Evolutionary conservation across 1,140 invertebrate genomes (phyloP).

Genomic region (Colletes latitarsis): DNA sequence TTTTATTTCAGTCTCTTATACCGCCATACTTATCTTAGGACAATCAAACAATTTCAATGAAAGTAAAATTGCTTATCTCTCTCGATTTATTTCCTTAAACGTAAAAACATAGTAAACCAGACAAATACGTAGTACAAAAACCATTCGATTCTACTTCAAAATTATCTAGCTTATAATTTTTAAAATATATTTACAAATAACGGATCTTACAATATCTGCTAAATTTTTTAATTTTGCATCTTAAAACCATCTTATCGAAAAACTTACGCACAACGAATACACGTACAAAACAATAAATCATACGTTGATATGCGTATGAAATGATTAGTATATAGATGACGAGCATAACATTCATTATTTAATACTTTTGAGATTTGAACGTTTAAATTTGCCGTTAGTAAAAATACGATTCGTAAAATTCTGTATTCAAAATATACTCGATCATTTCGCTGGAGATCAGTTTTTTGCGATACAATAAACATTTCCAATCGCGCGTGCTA

Average conservation of each 20-base stretch:
- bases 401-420: conserved; percentile 13
- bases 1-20: too few relatives aligned
- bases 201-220: not conserved
- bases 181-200: conserved; percentile 22
- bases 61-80: not conserved
- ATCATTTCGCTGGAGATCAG: conserved; percentile 23
- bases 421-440: conserved; percentile 43
- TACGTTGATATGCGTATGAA: conserved; percentile 5
- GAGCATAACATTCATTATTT: not conserved
- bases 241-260: not conserved
- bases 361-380: not conserved
- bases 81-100: not conserved
- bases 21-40: too few relatives aligned
- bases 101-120: conserved; percentile 2
- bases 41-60: not conserved
- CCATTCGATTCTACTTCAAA: not conserved
- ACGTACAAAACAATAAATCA: not conserved
- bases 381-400: not conserved
- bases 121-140: not conserved
- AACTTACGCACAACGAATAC: not conserved
- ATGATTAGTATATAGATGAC: not conserved
- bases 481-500: not conserved
- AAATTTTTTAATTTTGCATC: not conserved
- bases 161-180: not conserved
- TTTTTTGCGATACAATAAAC: not conserved